Evolutionary conservation across 2,888 invertebrate species (phyloP).

Genomic region (Protodeltote pygarga): DNA sequence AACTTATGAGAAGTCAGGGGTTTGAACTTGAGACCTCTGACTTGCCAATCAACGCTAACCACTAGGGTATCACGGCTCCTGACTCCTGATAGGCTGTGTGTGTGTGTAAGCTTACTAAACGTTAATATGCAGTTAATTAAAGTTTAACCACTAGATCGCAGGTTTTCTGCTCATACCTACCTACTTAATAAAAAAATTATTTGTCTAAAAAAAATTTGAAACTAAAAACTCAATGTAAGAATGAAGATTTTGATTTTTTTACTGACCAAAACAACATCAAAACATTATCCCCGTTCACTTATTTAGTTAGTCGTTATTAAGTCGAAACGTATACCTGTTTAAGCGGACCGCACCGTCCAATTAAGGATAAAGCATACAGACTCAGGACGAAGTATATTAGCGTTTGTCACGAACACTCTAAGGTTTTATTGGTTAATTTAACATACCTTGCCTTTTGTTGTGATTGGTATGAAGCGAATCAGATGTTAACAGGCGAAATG

Average conservation of each 20-base stretch:
- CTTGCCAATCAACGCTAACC: too few relatives aligned
- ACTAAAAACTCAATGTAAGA: slow-evolving; percentile 20
- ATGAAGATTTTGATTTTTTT: slow-evolving; percentile 9
- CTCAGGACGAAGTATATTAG: slow-evolving; percentile 58
- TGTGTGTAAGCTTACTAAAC: too few relatives aligned
- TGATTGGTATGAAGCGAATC: slow-evolving; percentile 37
- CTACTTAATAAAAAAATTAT: too few relatives aligned
- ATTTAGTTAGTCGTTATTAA: slow-evolving; percentile 8
- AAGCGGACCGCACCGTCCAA: slow-evolving; percentile 58
- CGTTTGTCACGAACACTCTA: slow-evolving; percentile 54
- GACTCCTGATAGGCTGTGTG: too few relatives aligned
- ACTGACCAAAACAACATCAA: background rate
- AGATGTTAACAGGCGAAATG: slow-evolving; percentile 17
- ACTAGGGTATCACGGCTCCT: too few relatives aligned
- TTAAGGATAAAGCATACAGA: slow-evolving; percentile 66
- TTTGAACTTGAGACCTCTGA: too few relatives aligned
- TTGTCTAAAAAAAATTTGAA: too few relatives aligned
- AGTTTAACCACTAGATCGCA: too few relatives aligned
- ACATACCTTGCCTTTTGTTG: slow-evolving; percentile 45
- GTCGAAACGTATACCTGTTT: slow-evolving; percentile 21
- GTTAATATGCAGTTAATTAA: too few relatives aligned
- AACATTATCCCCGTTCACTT: slow-evolving; percentile 4
- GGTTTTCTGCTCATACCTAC: too few relatives aligned
- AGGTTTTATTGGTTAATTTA: slow-evolving; percentile 59
- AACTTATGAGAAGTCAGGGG: too few relatives aligned